These are phyloP conservation scores for Phocoena sinus DNA, from an alignment of 2,113 vertebrate genomes.

Conservation along the genomic window DNA sequence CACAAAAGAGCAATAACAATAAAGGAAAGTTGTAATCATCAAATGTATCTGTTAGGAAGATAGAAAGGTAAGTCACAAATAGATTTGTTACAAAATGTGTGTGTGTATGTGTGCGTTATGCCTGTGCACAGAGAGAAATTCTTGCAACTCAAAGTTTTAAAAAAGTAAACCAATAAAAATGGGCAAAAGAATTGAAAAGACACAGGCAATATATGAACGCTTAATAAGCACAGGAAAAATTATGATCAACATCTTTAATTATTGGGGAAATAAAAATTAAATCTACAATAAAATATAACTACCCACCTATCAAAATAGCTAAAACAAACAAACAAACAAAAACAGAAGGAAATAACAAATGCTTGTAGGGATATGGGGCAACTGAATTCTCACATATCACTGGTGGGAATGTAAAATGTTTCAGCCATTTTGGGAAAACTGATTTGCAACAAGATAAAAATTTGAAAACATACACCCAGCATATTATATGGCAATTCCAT, in stretches of 20 bases:
- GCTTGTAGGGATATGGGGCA: background rate
- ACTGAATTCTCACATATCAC: background rate
- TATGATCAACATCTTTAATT: background rate
- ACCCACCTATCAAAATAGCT: background rate
- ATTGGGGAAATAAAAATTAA: background rate
- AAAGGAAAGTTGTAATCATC: background rate
- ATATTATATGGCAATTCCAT: background rate
- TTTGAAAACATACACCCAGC: background rate
- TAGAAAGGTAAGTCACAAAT: background rate
- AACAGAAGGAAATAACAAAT: background rate
- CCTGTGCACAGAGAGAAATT: background rate
- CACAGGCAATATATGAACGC: background rate
- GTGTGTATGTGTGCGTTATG: background rate
- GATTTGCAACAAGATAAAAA: background rate
- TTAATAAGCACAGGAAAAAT: background rate
- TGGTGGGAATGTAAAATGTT: background rate
- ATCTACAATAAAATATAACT: background rate
- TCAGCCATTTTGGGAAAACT: background rate
- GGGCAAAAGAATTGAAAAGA: background rate
- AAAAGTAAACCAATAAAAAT: background rate
- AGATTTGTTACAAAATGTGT: background rate
- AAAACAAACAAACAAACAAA: no score
- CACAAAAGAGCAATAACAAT: background rate
- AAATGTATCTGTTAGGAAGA: background rate
- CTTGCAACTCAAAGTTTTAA: background rate